Evolutionary conservation across 53 echinoderm and acorn worm genomes (phyloP), one percentile per base, ranked within the genome.

Genomic region (Astropecten irregularis): DNA sequence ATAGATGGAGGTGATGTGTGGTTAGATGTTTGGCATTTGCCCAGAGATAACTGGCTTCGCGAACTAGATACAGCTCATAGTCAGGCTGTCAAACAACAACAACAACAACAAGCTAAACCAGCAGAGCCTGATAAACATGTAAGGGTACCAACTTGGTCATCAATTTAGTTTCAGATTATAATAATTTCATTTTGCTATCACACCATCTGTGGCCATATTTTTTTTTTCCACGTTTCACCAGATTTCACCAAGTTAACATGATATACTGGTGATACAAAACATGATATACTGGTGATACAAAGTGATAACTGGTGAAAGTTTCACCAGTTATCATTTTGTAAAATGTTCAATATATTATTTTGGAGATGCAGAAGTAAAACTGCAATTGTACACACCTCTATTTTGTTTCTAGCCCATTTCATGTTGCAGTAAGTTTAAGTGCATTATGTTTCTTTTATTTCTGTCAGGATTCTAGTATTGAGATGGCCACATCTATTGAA

Each of bases 21-120:
- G 99, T 66, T 99, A 9, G 94, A 99, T 53, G 84, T 99, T 8
- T 92, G 85, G 84, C 95, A 99, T 86, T 79, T 99, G 15, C 99
- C 99, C 32, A 88, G 89, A 69, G 99, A 99, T 62, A 92, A 83
- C 69, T 99, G 99, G 99, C 37, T 89, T n/a, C 79, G 88, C 21
- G 99, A 96, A 39, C 63, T 92, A 2, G 96, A 96, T 61, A 85
- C 82, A 27, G 87, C 89, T 0, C 88, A 83, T 37, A 68, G 81
- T 19, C 65, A 81, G 25, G 55, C 87, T 10, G 32, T 93, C 40
- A 96, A 91, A 54, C 91, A 89, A 36, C 95, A 83, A 26, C 86
- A 82, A 13, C 89, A 83, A 29, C 88, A 88, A 40, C 67, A 57
- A 19, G 84, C 76, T 15, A 40, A 68, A 47, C 23, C 73, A 72